These are phyloP conservation scores for Cantharis rustica DNA, from an alignment of 2,888 invertebrate species.

Conservation along the genomic window DNA sequence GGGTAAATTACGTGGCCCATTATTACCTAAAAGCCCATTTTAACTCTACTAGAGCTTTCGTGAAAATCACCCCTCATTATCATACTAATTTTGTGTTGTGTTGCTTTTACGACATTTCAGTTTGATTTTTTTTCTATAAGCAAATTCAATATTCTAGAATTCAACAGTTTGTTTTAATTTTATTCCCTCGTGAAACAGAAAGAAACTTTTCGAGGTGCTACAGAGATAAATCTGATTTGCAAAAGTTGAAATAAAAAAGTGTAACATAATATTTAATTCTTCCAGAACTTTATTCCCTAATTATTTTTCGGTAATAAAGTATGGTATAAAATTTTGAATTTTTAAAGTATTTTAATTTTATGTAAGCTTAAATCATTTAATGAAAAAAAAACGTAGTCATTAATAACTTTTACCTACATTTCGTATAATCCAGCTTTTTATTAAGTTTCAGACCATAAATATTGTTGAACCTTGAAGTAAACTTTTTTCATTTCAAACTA, in stretches of 20 bases:
- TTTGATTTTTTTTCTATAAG: neutral
- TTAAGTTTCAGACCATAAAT: slow-evolving; percentile 21
- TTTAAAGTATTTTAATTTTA: neutral
- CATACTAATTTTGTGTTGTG: neutral
- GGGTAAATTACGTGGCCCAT: neutral
- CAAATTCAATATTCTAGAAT: neutral
- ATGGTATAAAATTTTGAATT: neutral
- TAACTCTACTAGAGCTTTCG: neutral
- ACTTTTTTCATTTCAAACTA: slow-evolving; percentile 21
- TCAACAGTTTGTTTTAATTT: neutral
- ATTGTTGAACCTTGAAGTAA: slow-evolving; percentile 12
- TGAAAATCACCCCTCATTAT: neutral
- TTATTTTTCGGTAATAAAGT: neutral
- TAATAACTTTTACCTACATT: slow-evolving; percentile 17
- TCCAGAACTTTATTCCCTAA: neutral
- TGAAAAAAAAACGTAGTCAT: slow-evolving; percentile 8
- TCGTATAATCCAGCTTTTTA: slow-evolving; percentile 17
- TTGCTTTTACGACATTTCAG: neutral
- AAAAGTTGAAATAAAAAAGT: neutral
- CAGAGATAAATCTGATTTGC: neutral
- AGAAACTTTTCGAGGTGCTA: neutral
- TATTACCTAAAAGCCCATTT: neutral
- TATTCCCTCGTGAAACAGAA: neutral
- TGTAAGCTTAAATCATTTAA: slow-evolving; percentile 3
- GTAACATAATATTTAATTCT: too few relatives aligned